Conservation (phyloP, 2,113 vertebrate genomes). For the Peromyscus polionotus region DNA sequence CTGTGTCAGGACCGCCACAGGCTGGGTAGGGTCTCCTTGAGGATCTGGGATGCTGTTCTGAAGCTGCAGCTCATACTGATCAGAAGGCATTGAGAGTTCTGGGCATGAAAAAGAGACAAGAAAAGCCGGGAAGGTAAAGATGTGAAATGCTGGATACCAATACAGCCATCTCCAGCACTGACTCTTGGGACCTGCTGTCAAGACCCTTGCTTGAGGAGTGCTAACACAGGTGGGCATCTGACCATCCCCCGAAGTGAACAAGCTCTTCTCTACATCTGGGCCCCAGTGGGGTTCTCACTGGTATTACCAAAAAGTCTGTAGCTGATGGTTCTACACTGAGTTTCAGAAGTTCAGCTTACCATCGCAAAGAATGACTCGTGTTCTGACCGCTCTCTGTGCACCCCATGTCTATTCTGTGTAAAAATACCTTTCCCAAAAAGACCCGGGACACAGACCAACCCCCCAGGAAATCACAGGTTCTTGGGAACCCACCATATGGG, state of each 20-base stretch:
- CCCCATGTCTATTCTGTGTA: not conserved
- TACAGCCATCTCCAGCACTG: accelerated
- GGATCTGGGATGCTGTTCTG: slow-evolving; percentile 88
- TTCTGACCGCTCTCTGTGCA: not conserved
- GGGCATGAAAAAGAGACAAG: not conserved
- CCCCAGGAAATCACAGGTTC: not conserved
- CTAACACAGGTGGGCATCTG: slow-evolving; percentile 7
- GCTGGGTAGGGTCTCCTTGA: slow-evolving; percentile 82
- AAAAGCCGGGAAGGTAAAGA: not conserved
- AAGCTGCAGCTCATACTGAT: slow-evolving; percentile 96
- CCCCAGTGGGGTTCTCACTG: too few species aligned
- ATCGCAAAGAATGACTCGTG: not conserved
- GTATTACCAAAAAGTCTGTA: not conserved
- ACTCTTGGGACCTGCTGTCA: not conserved
- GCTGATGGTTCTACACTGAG: not conserved
- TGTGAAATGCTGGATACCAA: not conserved
- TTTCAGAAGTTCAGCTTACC: not conserved
- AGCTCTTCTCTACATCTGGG: not conserved
- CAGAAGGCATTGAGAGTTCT: slow-evolving; percentile 81
- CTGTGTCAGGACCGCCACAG: slow-evolving; percentile 91
- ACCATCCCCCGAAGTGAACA: not conserved
- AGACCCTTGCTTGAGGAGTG: not conserved
- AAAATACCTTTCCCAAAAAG: not conserved
- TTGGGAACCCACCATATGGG: not conserved
- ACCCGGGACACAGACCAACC: not conserved